These are phyloP conservation scores for Gibbula magus DNA, from an alignment of 2,888 invertebrate genomes.

Conservation along the genomic window DNA sequence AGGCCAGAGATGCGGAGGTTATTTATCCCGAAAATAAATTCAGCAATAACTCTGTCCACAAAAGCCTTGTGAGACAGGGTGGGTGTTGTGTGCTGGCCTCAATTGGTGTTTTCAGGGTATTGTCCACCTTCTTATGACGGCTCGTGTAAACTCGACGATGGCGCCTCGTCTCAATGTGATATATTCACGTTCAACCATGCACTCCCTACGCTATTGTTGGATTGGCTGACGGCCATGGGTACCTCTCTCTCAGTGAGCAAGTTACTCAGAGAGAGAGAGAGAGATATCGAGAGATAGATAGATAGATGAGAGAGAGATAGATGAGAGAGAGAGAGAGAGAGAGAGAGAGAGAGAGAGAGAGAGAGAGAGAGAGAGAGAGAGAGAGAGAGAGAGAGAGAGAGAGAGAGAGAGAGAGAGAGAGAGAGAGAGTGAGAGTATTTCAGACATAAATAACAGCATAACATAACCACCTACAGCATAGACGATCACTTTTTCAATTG, in stretches of 20 bases:
- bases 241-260: too few species aligned
- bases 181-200: slow-evolving; percentile 17
- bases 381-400: neutral
- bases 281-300: slow-evolving; percentile 1
- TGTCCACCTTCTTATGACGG: neutral
- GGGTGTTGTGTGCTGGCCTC: slow-evolving; percentile 3
- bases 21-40: neutral
- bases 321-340: slow-evolving; percentile 4
- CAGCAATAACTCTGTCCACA: neutral
- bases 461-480: too few species aligned
- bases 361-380: neutral
- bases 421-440: too few species aligned
- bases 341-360: neutral
- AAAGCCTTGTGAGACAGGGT: neutral
- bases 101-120: slow-evolving; percentile 2
- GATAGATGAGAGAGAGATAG: neutral
- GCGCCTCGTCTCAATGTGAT: slow-evolving; percentile 32
- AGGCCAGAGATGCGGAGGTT: neutral
- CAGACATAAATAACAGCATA: too few species aligned
- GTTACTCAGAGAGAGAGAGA: slow-evolving; percentile 26
- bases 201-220: neutral
- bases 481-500: too few species aligned
- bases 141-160: slow-evolving; percentile 22
- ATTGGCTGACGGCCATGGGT: too few species aligned
- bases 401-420: too few species aligned